Percentiles rank a stretch among this genome's conserved stretches.
Evolutionary conservation across 1,140 invertebrate genomes (phyloP).

Genomic region (Zaprionus lachaisei): DNA sequence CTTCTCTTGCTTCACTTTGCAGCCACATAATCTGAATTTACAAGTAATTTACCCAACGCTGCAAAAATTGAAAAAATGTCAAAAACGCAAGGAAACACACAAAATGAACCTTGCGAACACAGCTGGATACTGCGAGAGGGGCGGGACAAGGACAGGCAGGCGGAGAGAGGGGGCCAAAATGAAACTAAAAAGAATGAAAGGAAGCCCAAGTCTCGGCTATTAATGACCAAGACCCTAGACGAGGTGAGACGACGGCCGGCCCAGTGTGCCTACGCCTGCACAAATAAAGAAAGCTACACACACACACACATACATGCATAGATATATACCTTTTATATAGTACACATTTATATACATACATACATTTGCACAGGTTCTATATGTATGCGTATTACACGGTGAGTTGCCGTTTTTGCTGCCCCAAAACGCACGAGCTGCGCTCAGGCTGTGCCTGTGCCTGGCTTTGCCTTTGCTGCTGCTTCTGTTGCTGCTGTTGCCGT

Average conservation of each 20-base stretch:
- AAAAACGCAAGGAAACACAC: conserved; percentile 56
- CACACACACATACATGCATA: neutral
- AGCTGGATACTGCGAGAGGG: conserved; percentile 38
- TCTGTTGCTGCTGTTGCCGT: neutral
- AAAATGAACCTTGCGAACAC: conserved; percentile 59
- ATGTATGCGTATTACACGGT: conserved; percentile 52
- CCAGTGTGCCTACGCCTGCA: conserved; percentile 12
- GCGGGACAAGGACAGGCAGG: conserved; percentile 19
- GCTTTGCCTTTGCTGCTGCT: neutral
- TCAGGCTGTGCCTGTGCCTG: neutral
- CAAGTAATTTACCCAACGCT: conserved; percentile 67
- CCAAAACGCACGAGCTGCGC: conserved; percentile 47
- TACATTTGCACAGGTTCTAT: conserved; percentile 8
- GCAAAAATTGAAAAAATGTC: conserved; percentile 76
- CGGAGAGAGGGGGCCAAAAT: neutral
- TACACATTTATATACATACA: neutral
- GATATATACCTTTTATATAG: conserved; percentile 3
- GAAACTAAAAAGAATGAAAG: conserved; percentile 15
- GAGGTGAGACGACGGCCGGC: conserved; percentile 31
- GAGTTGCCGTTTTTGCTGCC: conserved; percentile 74
- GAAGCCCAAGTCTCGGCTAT: conserved; percentile 32
- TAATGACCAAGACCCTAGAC: conserved; percentile 47
- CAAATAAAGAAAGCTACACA: conserved; percentile 14
- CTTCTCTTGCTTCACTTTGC: neutral
- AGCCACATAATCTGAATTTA: conserved; percentile 68